Evolutionary conservation across 2,113 vertebrate species (phyloP).

Genomic region (Crocuta crocuta): DNA sequence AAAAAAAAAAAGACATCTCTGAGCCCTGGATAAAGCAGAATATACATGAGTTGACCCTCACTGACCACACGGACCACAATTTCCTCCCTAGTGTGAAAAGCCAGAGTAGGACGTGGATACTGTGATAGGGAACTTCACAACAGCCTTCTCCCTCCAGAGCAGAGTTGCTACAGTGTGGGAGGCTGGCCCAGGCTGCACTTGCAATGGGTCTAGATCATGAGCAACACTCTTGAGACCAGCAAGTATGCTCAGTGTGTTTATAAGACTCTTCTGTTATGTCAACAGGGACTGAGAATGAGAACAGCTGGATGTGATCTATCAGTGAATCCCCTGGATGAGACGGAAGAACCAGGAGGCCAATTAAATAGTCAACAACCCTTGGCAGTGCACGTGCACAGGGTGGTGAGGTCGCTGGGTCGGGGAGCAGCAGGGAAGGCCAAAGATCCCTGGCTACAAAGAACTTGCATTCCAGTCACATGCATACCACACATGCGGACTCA

Average conservation of each 20-base stretch:
- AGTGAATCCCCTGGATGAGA: slow-evolving; percentile 27
- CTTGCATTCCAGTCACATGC: not conserved
- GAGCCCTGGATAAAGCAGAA: not conserved
- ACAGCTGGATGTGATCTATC: slow-evolving; percentile 66
- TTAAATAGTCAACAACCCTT: slow-evolving; percentile 9
- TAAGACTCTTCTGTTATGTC: slow-evolving; percentile 39
- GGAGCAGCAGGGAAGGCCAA: not conserved
- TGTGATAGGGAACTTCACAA: not conserved
- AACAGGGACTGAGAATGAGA: slow-evolving; percentile 41
- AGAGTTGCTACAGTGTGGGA: not conserved
- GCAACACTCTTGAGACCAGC: slow-evolving; percentile 26
- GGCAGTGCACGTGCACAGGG: not conserved
- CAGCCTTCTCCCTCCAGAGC: not conserved
- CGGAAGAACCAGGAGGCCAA: slow-evolving; percentile 23
- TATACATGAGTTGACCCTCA: not conserved
- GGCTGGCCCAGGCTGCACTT: not conserved
- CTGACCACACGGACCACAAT: not conserved
- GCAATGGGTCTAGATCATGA: slow-evolving; percentile 4
- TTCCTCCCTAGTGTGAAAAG: not conserved
- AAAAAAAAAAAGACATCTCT: not conserved
- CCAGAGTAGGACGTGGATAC: not conserved
- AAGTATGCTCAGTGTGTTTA: slow-evolving; percentile 12
- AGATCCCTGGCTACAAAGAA: not conserved
- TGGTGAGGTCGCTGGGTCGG: not conserved
- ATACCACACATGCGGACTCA: not conserved